A percentile compares a stretch with the other conserved stretches of the same genome.
phyloP scores from a whole-genome alignment of 2,113 vertebrate species.

The Bambusicola thoracicus region DNA sequence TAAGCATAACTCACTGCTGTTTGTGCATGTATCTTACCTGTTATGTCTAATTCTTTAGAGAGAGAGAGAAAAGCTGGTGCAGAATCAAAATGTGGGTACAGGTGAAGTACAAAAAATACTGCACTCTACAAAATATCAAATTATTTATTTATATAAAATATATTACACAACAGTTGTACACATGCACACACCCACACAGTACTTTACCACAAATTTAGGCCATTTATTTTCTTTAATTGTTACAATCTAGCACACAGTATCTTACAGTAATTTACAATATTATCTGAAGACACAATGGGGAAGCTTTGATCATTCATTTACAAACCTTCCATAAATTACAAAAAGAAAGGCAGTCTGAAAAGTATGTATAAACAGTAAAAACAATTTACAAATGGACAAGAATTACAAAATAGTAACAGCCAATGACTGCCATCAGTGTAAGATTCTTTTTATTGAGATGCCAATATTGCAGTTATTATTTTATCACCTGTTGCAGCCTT shows the following conservation, averaged over 20 bases:
- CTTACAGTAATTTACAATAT: constrained; percentile 85
- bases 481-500: not conserved
- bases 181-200: constrained; percentile 95
- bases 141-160: constrained; percentile 95
- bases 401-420: constrained; percentile 93
- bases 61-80: not conserved
- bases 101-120: constrained; percentile 1
- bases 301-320: constrained; percentile 88
- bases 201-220: constrained; percentile 89
- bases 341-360: constrained; percentile 99
- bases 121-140: constrained; percentile 94
- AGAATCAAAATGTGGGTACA: not conserved
- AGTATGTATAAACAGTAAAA: constrained; percentile 99
- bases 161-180: constrained; percentile 84
- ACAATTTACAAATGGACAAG: constrained; percentile 98
- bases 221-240: constrained; percentile 80
- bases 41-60: fast-evolving
- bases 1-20: fast-evolving
- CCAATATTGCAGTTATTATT: constrained; percentile 6
- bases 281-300: constrained; percentile 94
- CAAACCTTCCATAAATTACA: constrained; percentile 90
- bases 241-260: constrained; percentile 88
- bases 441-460: not conserved
- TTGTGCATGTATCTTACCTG: fast-evolving
- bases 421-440: constrained; percentile 71